These are phyloP conservation scores for Heliocidaris erythrogramma DNA, from an alignment of 35 echinoderm and acorn worm species.

Conservation along the genomic window DNA sequence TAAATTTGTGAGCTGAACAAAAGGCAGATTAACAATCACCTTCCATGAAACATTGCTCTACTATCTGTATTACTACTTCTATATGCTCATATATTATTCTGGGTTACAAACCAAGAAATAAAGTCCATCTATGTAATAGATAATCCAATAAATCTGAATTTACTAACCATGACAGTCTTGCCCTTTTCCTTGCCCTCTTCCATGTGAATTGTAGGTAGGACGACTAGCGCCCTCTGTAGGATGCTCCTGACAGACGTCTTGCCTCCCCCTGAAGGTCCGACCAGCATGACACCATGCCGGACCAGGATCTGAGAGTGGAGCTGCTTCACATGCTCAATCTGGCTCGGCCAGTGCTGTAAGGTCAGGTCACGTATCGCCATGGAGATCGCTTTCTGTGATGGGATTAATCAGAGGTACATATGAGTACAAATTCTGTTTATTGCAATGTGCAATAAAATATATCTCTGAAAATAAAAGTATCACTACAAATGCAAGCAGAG, in stretches of 20 bases:
- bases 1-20: no score
- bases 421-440: no score
- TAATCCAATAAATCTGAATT: background rate
- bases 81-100: no score
- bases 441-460: no score
- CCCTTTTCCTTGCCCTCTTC: conserved; percentile 59
- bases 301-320: conserved; percentile 91
- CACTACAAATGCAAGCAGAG: no score
- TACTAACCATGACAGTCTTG: conserved; percentile 74
- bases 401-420: background rate
- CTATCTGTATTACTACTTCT: no score
- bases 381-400: conserved; percentile 91
- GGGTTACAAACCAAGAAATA: no score
- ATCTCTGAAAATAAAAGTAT: no score
- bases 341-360: conserved; percentile 87
- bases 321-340: conserved; percentile 92
- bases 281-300: conserved; percentile 92
- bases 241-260: conserved; percentile 86
- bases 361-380: conserved; percentile 84
- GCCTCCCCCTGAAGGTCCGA: conserved; percentile 88
- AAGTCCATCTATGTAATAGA: no score
- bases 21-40: no score
- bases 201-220: conserved; percentile 82
- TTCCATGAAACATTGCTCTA: no score
- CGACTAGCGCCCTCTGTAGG: conserved; percentile 84